Conservation (phyloP, 2,888 invertebrate genomes). For the Arge pagana region DNA sequence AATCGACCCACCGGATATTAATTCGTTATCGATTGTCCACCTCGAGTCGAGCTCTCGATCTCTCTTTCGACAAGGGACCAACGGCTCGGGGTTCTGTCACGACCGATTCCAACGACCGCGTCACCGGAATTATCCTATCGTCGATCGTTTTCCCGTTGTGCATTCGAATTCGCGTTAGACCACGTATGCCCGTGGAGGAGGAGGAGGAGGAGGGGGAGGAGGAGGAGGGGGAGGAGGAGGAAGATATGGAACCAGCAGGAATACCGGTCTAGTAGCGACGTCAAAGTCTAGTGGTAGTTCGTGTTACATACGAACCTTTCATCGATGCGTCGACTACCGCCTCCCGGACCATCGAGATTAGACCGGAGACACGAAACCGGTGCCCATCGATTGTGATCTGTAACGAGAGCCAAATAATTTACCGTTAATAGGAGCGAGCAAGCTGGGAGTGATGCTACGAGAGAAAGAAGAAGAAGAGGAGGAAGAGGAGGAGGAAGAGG, state of each 20-base stretch:
- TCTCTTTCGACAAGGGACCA: background rate
- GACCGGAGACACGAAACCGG: slow-evolving; percentile 76
- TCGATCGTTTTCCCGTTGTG: background rate
- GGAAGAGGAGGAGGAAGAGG: background rate
- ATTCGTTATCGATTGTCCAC: slow-evolving; percentile 51
- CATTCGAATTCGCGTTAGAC: too few species aligned
- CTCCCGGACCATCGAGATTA: slow-evolving; percentile 53
- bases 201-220: too few species aligned
- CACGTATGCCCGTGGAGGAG: too few species aligned
- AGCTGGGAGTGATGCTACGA: background rate
- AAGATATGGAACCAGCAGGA: too few species aligned
- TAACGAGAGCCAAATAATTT: slow-evolving; percentile 61
- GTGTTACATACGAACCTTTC: slow-evolving; percentile 9
- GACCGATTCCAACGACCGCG: background rate
- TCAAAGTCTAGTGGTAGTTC: too few species aligned
- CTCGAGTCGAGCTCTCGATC: slow-evolving; percentile 3
- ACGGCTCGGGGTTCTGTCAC: too few species aligned
- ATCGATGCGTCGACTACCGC: background rate
- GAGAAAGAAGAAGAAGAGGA: background rate
- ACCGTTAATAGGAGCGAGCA: background rate
- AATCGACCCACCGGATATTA: slow-evolving; percentile 52
- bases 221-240: too few species aligned
- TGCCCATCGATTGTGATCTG: slow-evolving; percentile 75
- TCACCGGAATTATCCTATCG: background rate
- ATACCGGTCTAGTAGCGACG: too few species aligned